Conservation (phyloP, 2,113 vertebrate species). For the Rhinolophus ferrumequinum region DNA sequence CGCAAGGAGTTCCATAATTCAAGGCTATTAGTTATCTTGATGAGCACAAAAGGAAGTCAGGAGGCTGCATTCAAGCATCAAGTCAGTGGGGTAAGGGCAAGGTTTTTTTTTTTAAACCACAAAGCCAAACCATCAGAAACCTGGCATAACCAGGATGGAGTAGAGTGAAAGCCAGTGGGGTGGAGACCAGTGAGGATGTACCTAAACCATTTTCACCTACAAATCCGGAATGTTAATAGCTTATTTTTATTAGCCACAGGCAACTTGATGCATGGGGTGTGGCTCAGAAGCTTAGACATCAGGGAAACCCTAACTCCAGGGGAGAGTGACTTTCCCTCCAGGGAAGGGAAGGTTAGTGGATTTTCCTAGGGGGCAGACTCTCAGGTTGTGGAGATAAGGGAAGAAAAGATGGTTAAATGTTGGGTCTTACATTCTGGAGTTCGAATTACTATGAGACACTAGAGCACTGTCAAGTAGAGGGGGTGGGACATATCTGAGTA, state of each 20-base stretch:
- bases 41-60: background rate
- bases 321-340: background rate
- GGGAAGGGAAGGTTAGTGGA: background rate
- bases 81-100: background rate
- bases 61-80: background rate
- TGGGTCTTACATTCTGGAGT: background rate
- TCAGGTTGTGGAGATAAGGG: background rate
- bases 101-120: too few relatives aligned
- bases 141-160: background rate
- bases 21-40: background rate
- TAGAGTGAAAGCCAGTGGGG: background rate
- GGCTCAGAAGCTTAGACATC: background rate
- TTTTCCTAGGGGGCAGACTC: background rate
- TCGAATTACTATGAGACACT: background rate
- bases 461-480: background rate
- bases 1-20: background rate
- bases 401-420: background rate
- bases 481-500: background rate
- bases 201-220: background rate
- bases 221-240: background rate
- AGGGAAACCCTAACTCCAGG: background rate
- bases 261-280: background rate
- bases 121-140: background rate
- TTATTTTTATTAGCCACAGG: background rate
- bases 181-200: background rate